These are phyloP conservation scores for Megastigmus dorsalis DNA, from an alignment of 2,888 invertebrate species.

Conservation along the genomic window DNA sequence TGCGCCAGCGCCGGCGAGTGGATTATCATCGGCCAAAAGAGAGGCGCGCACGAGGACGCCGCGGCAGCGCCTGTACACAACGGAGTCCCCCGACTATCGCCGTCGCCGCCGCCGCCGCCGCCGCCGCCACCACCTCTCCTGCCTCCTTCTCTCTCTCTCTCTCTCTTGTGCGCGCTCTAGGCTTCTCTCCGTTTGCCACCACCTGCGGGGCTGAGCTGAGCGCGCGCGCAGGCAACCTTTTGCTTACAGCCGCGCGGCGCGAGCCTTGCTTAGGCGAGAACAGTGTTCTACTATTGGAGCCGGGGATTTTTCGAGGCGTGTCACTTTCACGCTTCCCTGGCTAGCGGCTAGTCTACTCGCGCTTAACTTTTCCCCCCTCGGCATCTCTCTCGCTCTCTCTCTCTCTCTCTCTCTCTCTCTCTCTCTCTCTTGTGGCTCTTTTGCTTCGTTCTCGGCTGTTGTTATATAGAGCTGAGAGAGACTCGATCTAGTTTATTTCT, in stretches of 20 bases:
- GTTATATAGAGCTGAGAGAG: too few relatives aligned
- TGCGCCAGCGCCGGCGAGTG: not conserved
- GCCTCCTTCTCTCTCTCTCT: too few relatives aligned
- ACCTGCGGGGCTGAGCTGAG: too few relatives aligned
- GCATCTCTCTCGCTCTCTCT: too few relatives aligned
- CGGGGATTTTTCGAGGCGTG: constrained; percentile 51
- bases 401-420: too few relatives aligned
- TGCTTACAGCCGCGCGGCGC: not conserved
- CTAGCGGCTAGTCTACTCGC: not conserved
- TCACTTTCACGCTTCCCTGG: constrained; percentile 49
- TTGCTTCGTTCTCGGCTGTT: too few relatives aligned
- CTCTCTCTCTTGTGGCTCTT: too few relatives aligned
- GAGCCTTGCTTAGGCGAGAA: not conserved
- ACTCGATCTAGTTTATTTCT: too few relatives aligned
- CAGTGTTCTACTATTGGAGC: constrained; percentile 51
- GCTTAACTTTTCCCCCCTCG: not conserved
- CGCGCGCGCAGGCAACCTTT: not conserved
- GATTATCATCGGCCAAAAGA: not conserved
- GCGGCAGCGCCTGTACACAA: not conserved
- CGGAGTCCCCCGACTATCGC: not conserved
- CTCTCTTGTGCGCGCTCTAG: too few relatives aligned
- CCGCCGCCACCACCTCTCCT: constrained; percentile 33
- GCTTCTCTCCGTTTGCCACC: too few relatives aligned
- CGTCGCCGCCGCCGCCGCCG: not conserved
- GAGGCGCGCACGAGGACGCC: not conserved